phyloP scores from a whole-genome alignment of 23 tunicate species.

The Botrylloides violaceus region DNA sequence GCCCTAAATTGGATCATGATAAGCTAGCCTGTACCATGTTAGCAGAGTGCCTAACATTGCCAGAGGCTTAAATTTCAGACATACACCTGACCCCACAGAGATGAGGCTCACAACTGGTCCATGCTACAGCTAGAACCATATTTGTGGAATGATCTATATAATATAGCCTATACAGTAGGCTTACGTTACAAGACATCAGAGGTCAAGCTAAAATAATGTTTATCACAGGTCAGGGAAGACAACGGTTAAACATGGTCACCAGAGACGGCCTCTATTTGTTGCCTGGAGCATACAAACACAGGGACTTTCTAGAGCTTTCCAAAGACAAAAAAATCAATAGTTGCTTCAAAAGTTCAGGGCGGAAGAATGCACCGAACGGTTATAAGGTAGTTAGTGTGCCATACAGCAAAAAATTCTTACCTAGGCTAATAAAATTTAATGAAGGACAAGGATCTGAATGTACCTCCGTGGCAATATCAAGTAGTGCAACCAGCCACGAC shows the following conservation, averaged over 20 bases:
- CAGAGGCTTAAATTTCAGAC: no score
- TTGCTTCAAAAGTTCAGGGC: constrained; percentile 59
- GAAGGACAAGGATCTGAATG: constrained; percentile 62
- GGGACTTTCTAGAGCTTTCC: constrained; percentile 26
- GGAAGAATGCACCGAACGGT: constrained; percentile 40
- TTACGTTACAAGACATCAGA: background rate
- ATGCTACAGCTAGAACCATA: no score
- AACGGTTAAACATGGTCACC: constrained; percentile 16
- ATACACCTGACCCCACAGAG: no score
- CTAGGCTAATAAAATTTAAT: background rate
- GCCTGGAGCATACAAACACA: constrained; percentile 56
- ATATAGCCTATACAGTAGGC: background rate
- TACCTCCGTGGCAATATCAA: constrained; percentile 73
- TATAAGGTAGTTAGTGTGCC: constrained; percentile 28
- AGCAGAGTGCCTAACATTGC: no score
- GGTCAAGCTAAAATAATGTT: no score
- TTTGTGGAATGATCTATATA: no score
- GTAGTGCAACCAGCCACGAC: constrained; percentile 5
- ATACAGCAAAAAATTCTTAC: no score
- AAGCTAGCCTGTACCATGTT: no score
- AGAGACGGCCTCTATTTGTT: constrained; percentile 37
- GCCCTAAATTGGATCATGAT: no score
- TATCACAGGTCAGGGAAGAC: constrained; percentile 48
- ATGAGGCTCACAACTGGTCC: no score
- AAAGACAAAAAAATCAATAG: constrained; percentile 26